phyloP scores from a whole-genome alignment of 53 echinoderm and acorn worm genomes.

The Henricia sp. region DNA sequence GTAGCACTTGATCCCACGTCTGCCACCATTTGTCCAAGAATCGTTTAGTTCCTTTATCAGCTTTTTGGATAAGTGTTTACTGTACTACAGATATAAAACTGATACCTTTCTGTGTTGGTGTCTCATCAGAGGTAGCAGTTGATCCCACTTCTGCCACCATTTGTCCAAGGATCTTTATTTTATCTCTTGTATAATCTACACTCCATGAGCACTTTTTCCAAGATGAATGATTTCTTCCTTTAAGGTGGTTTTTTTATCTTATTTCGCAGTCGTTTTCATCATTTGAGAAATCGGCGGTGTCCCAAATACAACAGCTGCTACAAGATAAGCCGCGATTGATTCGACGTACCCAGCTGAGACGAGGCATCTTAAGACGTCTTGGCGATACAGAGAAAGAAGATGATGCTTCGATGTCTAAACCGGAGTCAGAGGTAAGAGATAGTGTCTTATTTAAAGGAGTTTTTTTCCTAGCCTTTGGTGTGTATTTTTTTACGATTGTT shows the following conservation, averaged over 20 bases:
- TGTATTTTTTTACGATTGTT: too few species aligned
- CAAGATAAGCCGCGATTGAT: slow-evolving; percentile 78
- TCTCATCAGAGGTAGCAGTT: too few species aligned
- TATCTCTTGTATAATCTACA: not conserved
- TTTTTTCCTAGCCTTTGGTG: too few species aligned
- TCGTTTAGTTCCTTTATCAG: too few species aligned
- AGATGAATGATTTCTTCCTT: not conserved
- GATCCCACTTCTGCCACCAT: too few species aligned
- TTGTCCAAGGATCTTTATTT: too few species aligned
- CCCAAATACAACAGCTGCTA: slow-evolving; percentile 90
- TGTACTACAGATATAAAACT: too few species aligned
- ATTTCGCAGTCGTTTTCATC: slow-evolving; percentile 84
- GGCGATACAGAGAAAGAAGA: slow-evolving; percentile 72
- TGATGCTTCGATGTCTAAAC: not conserved
- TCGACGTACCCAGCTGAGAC: slow-evolving; percentile 81
- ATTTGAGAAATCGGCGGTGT: slow-evolving; percentile 87
- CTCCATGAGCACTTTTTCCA: not conserved
- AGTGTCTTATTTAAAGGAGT: too few species aligned
- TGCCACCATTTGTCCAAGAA: too few species aligned
- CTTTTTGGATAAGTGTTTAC: too few species aligned
- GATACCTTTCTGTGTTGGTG: too few species aligned
- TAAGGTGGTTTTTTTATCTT: not conserved
- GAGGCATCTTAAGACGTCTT: slow-evolving; percentile 71
- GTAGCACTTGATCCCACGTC: too few species aligned
- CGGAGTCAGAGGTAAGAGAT: slow-evolving; percentile 5